Conservation (phyloP, 2,888 invertebrate genomes). For the Rhodophaea formosa region DNA sequence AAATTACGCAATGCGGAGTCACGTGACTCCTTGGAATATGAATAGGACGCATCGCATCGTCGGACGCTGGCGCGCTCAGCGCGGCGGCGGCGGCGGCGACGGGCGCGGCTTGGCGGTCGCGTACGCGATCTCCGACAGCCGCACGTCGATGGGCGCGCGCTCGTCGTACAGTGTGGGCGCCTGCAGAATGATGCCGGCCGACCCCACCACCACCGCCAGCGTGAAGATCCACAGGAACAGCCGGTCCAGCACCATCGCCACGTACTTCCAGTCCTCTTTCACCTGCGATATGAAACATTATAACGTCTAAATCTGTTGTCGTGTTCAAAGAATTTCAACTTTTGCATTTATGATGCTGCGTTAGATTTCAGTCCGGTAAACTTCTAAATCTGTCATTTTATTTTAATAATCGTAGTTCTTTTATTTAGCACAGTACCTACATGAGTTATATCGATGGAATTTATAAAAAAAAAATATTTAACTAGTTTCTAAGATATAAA, state of each 20-base stretch:
- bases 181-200: slow-evolving; percentile 95
- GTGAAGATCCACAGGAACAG: slow-evolving; percentile 99
- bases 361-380: no score
- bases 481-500: no score
- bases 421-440: no score
- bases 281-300: slow-evolving; percentile 84
- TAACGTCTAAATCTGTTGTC: no score
- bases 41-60: slow-evolving; percentile 33
- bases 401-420: no score
- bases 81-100: slow-evolving; percentile 53
- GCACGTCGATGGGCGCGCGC: slow-evolving; percentile 92
- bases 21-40: slow-evolving; percentile 34
- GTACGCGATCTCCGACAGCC: slow-evolving; percentile 93
- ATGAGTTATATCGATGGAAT: no score
- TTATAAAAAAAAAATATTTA: no score
- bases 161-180: slow-evolving; percentile 97
- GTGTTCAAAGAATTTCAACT: no score
- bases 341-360: no score
- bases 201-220: slow-evolving; percentile 95
- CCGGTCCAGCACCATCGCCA: slow-evolving; percentile 98
- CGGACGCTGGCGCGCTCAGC: slow-evolving; percentile 20
- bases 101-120: slow-evolving; percentile 91
- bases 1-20: slow-evolving; percentile 37
- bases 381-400: no score
- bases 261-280: slow-evolving; percentile 99